Evolutionary conservation across 1,140 invertebrate genomes (phyloP).

Genomic region (Oppia nitens): DNA sequence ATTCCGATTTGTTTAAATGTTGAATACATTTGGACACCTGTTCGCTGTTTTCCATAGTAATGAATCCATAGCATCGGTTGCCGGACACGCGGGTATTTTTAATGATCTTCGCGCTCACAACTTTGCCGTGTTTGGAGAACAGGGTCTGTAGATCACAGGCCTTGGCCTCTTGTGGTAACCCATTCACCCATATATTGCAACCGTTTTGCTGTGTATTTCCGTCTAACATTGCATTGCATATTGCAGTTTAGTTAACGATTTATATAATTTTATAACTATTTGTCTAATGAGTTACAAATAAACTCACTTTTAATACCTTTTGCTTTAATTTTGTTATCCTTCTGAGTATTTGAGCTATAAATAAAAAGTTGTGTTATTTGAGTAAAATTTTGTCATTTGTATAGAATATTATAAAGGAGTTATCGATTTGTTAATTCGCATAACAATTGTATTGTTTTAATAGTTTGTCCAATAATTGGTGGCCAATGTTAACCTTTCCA

Average conservation of each 20-base stretch:
- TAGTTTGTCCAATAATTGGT: too few relatives aligned
- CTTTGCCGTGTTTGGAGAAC: conserved; percentile 83
- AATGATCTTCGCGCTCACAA: conserved; percentile 81
- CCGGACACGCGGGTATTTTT: conserved; percentile 79
- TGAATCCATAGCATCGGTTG: conserved; percentile 80
- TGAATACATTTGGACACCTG: conserved; percentile 78
- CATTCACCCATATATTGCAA: conserved; percentile 74
- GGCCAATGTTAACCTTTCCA: too few relatives aligned
- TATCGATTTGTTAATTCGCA: too few relatives aligned
- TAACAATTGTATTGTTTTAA: too few relatives aligned
- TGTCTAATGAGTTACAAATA: neutral
- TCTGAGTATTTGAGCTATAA: neutral
- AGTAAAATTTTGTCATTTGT: neutral
- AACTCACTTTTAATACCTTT: neutral
- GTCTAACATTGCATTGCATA: too few relatives aligned
- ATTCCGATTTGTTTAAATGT: conserved; percentile 67
- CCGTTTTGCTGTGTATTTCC: too few relatives aligned
- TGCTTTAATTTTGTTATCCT: neutral
- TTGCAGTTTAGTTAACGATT: too few relatives aligned
- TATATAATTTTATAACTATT: too few relatives aligned
- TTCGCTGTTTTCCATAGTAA: conserved; percentile 72
- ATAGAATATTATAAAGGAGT: too few relatives aligned
- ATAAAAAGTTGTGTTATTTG: neutral
- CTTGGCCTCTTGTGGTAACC: conserved; percentile 64
- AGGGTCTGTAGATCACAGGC: conserved; percentile 79